Percentiles rank a stretch among this genome's conserved stretches.
These are phyloP conservation scores for Drosophila koepferae DNA, from an alignment of 2,888 invertebrate genomes.

Conservation along the genomic window DNA sequence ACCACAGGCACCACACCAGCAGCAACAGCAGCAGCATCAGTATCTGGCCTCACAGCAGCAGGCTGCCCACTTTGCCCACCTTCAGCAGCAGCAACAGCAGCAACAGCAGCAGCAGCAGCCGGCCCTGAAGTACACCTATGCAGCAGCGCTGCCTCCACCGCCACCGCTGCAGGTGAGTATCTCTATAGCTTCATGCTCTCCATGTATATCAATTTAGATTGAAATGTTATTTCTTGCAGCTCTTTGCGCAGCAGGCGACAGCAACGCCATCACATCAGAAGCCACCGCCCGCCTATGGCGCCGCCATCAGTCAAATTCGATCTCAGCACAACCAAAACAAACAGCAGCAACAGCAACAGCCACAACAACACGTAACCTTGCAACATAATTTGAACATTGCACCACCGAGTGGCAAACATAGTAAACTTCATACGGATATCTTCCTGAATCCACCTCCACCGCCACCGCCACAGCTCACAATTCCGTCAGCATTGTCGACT, in stretches of 20 bases:
- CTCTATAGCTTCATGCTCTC: neutral
- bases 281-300: slow-evolving; percentile 85
- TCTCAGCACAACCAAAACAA: slow-evolving; percentile 85
- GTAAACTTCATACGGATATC: slow-evolving; percentile 61
- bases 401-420: slow-evolving; percentile 68
- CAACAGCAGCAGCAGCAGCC: slow-evolving; percentile 54
- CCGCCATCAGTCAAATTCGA: slow-evolving; percentile 85
- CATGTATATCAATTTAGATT: neutral
- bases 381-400: slow-evolving; percentile 61
- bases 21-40: slow-evolving; percentile 47
- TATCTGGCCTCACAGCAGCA: slow-evolving; percentile 56
- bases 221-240: slow-evolving; percentile 53
- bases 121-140: slow-evolving; percentile 77
- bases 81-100: slow-evolving; percentile 44
- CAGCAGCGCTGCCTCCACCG: slow-evolving; percentile 75
- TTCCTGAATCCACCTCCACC: slow-evolving; percentile 75
- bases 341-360: slow-evolving; percentile 54
- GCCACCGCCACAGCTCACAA: slow-evolving; percentile 47
- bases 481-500: slow-evolving; percentile 29
- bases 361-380: slow-evolving; percentile 46
- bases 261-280: slow-evolving; percentile 80
- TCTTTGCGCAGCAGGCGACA: slow-evolving; percentile 79
- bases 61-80: slow-evolving; percentile 52
- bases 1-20: slow-evolving; percentile 66
- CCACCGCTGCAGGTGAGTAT: slow-evolving; percentile 82